phyloP scores from a whole-genome alignment of 2,888 invertebrate species.

The Chrysotoxum bicinctum region DNA sequence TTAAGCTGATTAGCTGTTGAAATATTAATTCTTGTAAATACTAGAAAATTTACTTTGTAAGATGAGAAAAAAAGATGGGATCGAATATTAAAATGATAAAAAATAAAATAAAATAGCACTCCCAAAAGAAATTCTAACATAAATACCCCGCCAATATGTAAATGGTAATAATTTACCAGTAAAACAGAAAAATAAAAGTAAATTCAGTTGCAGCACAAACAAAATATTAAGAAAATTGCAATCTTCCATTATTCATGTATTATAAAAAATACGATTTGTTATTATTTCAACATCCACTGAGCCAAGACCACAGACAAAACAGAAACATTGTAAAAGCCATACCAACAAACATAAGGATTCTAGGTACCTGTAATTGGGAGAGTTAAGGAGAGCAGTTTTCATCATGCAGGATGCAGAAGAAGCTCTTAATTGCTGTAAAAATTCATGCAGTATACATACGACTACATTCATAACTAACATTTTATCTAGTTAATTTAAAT shows the following conservation, averaged over 20 bases:
- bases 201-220: constrained; percentile 56
- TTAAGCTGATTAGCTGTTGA: constrained; percentile 55
- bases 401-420: background rate
- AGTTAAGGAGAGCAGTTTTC: background rate
- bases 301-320: background rate
- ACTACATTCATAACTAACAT: constrained; percentile 18
- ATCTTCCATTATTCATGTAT: constrained; percentile 25
- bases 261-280: background rate
- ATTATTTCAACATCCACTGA: constrained; percentile 8
- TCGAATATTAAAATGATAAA: constrained; percentile 6
- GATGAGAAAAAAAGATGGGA: constrained; percentile 18
- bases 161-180: constrained; percentile 34
- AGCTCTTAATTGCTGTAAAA: constrained; percentile 27
- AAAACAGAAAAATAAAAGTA: background rate
- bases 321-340: constrained; percentile 4
- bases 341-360: constrained; percentile 16
- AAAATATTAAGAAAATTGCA: constrained; percentile 17
- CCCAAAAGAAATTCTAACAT: constrained; percentile 45
- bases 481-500: constrained; percentile 52
- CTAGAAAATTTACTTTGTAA: constrained; percentile 52
- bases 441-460: constrained; percentile 29
- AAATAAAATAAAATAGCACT: constrained; percentile 11
- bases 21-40: constrained; percentile 63
- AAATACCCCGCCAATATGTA: constrained; percentile 51
- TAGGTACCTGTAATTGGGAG: constrained; percentile 63